Evolutionary conservation across 2,797 vertebrate species (phyloP).

Genomic region (Leontopithecus rosalia): DNA sequence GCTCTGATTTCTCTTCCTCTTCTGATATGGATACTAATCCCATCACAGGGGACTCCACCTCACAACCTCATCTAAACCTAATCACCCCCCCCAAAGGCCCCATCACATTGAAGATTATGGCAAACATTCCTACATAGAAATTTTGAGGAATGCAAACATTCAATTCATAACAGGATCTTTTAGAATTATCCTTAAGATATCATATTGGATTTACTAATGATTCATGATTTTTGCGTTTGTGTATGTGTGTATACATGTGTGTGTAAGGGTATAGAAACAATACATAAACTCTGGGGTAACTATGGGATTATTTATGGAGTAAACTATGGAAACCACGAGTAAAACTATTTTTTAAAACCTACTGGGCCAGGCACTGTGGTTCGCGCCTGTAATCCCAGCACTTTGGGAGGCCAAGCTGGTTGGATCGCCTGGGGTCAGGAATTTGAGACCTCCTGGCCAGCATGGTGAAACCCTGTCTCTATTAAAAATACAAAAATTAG

Average conservation of each 20-base stretch:
- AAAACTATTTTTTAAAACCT: not conserved
- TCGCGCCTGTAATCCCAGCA: too few relatives aligned
- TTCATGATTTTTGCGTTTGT: not conserved
- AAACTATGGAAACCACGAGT: not conserved
- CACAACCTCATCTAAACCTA: not conserved
- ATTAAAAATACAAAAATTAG: too few relatives aligned
- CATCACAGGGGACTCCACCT: not conserved
- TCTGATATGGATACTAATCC: not conserved
- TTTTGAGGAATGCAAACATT: not conserved
- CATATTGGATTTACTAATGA: not conserved
- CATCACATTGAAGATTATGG: not conserved
- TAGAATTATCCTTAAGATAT: not conserved
- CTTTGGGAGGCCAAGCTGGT: too few relatives aligned
- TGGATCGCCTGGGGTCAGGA: too few relatives aligned
- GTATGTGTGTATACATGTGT: not conserved
- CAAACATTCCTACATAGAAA: not conserved
- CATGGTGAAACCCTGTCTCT: too few relatives aligned
- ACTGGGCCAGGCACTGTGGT: too few relatives aligned
- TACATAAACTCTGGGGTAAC: not conserved
- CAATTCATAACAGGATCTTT: not conserved
- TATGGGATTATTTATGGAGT: not conserved
- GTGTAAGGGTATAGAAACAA: not conserved
- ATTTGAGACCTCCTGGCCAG: too few relatives aligned
- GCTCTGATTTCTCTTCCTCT: not conserved
- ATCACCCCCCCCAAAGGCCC: not conserved